Base-by-base conservation (phyloP, 2,888 invertebrate genomes). In the Ferdinandea cuprea region DNA sequence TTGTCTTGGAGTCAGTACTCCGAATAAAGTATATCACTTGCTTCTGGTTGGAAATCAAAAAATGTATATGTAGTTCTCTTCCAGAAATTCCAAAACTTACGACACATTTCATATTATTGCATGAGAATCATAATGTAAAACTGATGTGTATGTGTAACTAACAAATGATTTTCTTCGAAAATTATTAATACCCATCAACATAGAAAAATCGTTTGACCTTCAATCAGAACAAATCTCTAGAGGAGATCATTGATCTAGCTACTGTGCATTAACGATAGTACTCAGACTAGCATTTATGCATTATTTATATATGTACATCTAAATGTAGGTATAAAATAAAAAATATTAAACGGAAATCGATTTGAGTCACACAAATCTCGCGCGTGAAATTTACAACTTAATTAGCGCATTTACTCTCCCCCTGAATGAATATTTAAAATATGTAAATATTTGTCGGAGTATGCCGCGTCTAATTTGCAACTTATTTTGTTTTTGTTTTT, bases 361-460 rank as follows among this genome's bases (percentile, higher is more conserved):
- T 17, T 50, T 19, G 9, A 66, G 21, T 40, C 19, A 13, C 32
- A 46, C 19, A 13, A 13, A 7, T 15, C 15, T 40, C 40, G 6
- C 21, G 32, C 46, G 19, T 46, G 28, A 46, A 17, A n/a, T 19
- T 61, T 61, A 19, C 9, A 32, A 17, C 30, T 25, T 32, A 25
- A 30, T 30, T 25, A n/a, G 30, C 40, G 30, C 19, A 30, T 65
- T 73, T 73, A 65, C 3, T 15, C 7, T 2, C 30, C 65, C 19
- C 15, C 46, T 74, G 58, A 66, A 74, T 74, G 74, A 74, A 74
- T 25, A 25, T 25, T 25, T 3, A 25, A 66, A 58, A 65, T 46
- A 54, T 40, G 3, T 37, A 13, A 35, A 7, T 58, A 13, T 50
- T n/a, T 65, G 65, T 65, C 65, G 56, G 46, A 56, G 65, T 11